A percentile compares a stretch with the other conserved stretches of the same genome.
Conservation (phyloP, 1,140 invertebrate species). For the Aphidius gifuensis region DNA sequence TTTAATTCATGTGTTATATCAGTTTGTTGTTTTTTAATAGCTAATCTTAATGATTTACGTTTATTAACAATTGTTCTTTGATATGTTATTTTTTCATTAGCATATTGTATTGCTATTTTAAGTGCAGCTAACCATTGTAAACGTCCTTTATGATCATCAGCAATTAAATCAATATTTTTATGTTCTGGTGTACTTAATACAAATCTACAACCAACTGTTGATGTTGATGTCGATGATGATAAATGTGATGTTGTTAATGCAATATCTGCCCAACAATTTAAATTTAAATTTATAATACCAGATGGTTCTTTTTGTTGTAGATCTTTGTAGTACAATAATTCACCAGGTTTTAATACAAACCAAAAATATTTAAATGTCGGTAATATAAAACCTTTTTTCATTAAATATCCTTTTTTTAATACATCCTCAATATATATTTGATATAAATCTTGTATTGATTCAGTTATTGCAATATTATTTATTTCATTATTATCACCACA, state of each 20-base stretch:
- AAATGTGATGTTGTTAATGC: no score
- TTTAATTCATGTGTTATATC: slow-evolving; percentile 60
- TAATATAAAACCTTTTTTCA: slow-evolving; percentile 71
- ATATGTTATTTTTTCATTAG: slow-evolving; percentile 63
- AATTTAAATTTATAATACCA: slow-evolving; percentile 64
- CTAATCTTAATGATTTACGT: slow-evolving; percentile 57
- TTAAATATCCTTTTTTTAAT: slow-evolving; percentile 76
- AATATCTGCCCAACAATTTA: slow-evolving; percentile 64
- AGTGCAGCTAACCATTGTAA: slow-evolving; percentile 72
- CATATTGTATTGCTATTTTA: slow-evolving; percentile 66
- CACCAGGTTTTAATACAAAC: slow-evolving; percentile 73
- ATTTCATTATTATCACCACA: slow-evolving; percentile 55
- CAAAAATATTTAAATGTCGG: slow-evolving; percentile 75
- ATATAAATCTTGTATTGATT: slow-evolving; percentile 72
- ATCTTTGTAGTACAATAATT: slow-evolving; percentile 73
- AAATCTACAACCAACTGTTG: slow-evolving; percentile 58
- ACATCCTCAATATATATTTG: slow-evolving; percentile 77
- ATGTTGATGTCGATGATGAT: slow-evolving; percentile 52
- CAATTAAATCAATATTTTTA: slow-evolving; percentile 66
- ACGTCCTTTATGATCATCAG: slow-evolving; percentile 67
- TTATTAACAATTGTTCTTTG: slow-evolving; percentile 60
- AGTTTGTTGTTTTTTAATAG: slow-evolving; percentile 58
- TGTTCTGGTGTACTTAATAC: slow-evolving; percentile 63
- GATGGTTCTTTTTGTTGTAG: slow-evolving; percentile 69
- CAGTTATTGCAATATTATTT: slow-evolving; percentile 62